Percentiles rank a stretch among this genome's conserved stretches.
These are phyloP conservation scores for Indicator indicator DNA, from an alignment of 2,113 vertebrate species.

Conservation along the genomic window DNA sequence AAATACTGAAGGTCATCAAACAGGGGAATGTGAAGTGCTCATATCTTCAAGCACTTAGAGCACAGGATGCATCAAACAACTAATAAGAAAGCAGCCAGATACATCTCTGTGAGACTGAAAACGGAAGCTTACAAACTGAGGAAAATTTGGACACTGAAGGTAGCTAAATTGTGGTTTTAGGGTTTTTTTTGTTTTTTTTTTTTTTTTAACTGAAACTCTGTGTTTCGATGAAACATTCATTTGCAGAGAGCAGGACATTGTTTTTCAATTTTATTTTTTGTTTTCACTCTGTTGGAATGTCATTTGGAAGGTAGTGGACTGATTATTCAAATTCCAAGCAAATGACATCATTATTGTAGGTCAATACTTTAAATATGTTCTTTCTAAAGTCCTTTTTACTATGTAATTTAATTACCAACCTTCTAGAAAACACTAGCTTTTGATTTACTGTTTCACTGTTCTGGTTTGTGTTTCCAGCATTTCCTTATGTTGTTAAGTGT, in stretches of 20 bases:
- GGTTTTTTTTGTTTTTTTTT: too few relatives aligned
- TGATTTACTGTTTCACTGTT: neutral
- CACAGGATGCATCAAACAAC: neutral
- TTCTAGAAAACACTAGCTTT: neutral
- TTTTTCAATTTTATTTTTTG: neutral
- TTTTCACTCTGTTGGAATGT: neutral
- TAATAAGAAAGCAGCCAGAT: neutral
- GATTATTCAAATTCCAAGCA: neutral
- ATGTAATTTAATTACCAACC: neutral
- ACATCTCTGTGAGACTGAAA: neutral
- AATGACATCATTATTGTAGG: neutral
- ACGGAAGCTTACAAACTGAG: neutral
- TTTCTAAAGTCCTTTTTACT: neutral
- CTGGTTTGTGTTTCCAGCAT: neutral
- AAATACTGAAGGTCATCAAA: constrained; percentile 40
- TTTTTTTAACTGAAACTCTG: neutral
- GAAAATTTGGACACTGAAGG: neutral
- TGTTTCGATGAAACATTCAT: neutral
- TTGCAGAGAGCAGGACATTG: neutral
- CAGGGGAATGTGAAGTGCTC: neutral
- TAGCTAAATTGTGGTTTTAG: neutral
- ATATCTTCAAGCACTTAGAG: neutral
- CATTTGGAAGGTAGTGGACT: neutral
- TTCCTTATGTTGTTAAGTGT: neutral
- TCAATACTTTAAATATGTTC: neutral